Base-by-base conservation (phyloP, 2,113 vertebrate genomes). In the Orthochromis malagaraziensis region DNA sequence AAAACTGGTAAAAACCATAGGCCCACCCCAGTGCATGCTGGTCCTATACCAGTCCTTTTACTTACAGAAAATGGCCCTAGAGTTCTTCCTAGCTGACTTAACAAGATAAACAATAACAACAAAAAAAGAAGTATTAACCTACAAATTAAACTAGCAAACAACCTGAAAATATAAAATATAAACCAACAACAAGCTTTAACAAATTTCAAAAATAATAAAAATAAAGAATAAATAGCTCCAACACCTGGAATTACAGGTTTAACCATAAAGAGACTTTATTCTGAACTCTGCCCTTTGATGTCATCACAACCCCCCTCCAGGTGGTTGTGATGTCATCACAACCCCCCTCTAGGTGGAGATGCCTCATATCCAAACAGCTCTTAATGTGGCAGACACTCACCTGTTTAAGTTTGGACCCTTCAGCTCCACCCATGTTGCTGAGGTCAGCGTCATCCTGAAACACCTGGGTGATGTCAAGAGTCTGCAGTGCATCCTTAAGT, bases 391-490 rank as follows among this genome's bases (percentile, higher is more conserved):
- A 31, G 21, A 68, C 47, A 51, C 84, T 87, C 14, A 94, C 94
- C 97, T 98, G 95, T 83, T 97, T 96, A 31, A 98, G 95, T 85
- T 89, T 96, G 21, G 95, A 70, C 4, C 94, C 92, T 73, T 80
- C 55, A 3, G 93, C 58, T 55, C 89, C 94, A 9, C 96, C 96
- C 84, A 98, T 94, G 63, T 93, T 94, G 42, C 95, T 94, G 26
- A 98, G 90, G 87, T 97, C 95, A 9, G 97, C 97, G 5, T 40
- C 85, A 12, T 47, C 82, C 42, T 97, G 95, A 60, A 98, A 98
- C 38, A 97, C 89, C 5, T 88, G 94, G 45, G 81, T 95, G 81
- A 98, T 93, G 83, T 96, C 92, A 68, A 98, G 90, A 45, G 91
- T 92, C 31, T 96, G 90, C 38, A 99, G 97, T 51, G 95, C 60